Conservation (phyloP, 2,113 vertebrate species). For the Oryctolagus cuniculus region DNA sequence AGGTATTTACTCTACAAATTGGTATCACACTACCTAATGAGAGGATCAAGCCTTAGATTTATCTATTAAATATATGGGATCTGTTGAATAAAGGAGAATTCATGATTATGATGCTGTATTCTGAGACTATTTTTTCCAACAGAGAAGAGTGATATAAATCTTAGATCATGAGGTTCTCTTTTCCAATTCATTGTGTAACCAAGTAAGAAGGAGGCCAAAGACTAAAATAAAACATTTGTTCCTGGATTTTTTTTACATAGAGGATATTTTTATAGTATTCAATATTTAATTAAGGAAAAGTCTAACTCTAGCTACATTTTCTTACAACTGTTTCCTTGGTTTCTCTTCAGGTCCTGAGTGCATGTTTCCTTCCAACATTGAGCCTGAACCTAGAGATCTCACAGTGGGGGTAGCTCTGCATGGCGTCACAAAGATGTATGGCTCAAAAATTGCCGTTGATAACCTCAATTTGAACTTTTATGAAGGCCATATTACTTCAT, state of each 20-base stretch:
- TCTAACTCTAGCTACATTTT: neutral
- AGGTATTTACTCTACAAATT: slow-evolving; percentile 9
- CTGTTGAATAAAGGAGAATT: neutral
- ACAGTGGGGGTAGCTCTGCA: slow-evolving; percentile 93
- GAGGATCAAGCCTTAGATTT: neutral
- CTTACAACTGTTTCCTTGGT: slow-evolving; percentile 21
- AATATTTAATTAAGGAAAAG: slow-evolving; percentile 54
- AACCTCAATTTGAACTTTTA: slow-evolving; percentile 96
- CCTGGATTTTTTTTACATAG: neutral
- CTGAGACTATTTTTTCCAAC: slow-evolving; percentile 3
- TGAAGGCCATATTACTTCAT: slow-evolving; percentile 95
- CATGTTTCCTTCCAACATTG: slow-evolving; percentile 85
- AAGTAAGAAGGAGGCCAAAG: neutral
- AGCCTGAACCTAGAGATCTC: slow-evolving; percentile 91
- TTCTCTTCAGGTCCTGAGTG: slow-evolving; percentile 75
- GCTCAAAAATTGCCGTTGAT: slow-evolving; percentile 91
- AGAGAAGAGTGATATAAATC: neutral
- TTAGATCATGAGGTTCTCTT: neutral
- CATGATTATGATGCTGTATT: neutral
- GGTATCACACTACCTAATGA: neutral
- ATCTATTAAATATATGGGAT: slow-evolving; percentile 42
- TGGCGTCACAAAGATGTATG: slow-evolving; percentile 95
- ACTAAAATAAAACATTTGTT: slow-evolving; percentile 6
- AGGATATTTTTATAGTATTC: neutral
- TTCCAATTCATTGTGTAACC: slow-evolving; percentile 21